Evolutionary conservation across 2,888 invertebrate genomes (phyloP).

Genomic region (Protophormia terraenovae): DNA sequence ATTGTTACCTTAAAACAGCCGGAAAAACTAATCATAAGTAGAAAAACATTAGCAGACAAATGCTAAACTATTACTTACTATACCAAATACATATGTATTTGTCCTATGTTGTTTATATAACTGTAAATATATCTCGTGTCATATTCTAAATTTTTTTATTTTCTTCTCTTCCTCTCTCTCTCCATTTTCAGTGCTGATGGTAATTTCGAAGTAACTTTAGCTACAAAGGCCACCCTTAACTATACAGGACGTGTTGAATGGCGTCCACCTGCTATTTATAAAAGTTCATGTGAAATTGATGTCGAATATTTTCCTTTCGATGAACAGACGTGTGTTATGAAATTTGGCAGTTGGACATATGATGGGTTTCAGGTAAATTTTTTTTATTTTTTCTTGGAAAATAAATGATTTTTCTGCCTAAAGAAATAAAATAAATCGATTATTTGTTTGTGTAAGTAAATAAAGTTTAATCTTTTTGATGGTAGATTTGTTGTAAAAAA

Average conservation of each 20-base stretch:
- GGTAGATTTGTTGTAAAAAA: background rate
- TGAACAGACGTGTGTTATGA: slow-evolving; percentile 93
- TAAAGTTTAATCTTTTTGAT: background rate
- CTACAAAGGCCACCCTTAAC: slow-evolving; percentile 91
- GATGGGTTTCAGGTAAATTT: slow-evolving; percentile 89
- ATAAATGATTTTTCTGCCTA: background rate
- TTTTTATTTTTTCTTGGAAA: background rate
- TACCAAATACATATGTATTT: background rate
- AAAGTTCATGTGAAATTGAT: slow-evolving; percentile 93
- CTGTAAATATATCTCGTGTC: background rate
- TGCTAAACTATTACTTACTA: background rate
- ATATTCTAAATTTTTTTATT: slow-evolving; percentile 7
- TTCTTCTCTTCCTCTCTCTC: slow-evolving; percentile 42
- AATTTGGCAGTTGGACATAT: slow-evolving; percentile 92
- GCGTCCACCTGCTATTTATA: slow-evolving; percentile 95
- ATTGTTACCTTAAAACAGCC: background rate
- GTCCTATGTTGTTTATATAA: background rate
- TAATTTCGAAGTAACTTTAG: slow-evolving; percentile 91
- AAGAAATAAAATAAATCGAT: background rate
- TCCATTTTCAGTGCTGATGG: slow-evolving; percentile 87
- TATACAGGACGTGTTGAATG: slow-evolving; percentile 92
- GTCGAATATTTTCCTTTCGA: slow-evolving; percentile 94
- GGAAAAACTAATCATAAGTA: background rate
- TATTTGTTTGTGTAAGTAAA: background rate
- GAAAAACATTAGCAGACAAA: background rate